phyloP scores from a whole-genome alignment of 2,888 invertebrate species.

The Hypsopygia costalis region DNA sequence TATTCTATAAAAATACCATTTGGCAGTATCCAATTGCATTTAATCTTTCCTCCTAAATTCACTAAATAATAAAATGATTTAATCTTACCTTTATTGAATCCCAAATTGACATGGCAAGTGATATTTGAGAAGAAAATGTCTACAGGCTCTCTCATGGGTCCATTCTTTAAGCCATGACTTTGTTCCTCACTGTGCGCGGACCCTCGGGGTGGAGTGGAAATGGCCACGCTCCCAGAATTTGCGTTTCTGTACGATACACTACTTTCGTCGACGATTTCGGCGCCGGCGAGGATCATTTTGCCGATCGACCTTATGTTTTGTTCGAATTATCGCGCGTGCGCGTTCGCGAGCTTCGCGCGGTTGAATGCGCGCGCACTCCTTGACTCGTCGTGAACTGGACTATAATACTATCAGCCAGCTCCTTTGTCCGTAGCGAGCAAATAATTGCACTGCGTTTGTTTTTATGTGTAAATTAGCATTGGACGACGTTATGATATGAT shows the following conservation, averaged over 20 bases:
- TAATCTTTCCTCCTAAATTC: too few relatives aligned
- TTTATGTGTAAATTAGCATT: slow-evolving; percentile 37
- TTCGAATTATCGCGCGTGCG: slow-evolving; percentile 44
- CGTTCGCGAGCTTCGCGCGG: slow-evolving; percentile 37
- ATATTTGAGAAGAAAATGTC: slow-evolving; percentile 89
- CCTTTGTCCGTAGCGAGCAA: slow-evolving; percentile 48
- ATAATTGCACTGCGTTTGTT: slow-evolving; percentile 43
- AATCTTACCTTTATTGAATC: slow-evolving; percentile 85
- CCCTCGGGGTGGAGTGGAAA: slow-evolving; percentile 13
- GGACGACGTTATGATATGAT: slow-evolving; percentile 13
- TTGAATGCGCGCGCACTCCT: slow-evolving; percentile 52
- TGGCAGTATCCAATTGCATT: too few relatives aligned
- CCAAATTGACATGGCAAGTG: slow-evolving; percentile 85
- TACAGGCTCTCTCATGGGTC: slow-evolving; percentile 71
- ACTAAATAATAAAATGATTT: neutral
- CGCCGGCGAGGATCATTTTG: slow-evolving; percentile 72
- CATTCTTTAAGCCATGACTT: slow-evolving; percentile 33
- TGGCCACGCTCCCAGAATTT: slow-evolving; percentile 14
- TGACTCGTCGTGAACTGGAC: slow-evolving; percentile 22
- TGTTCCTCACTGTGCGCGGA: slow-evolving; percentile 13
- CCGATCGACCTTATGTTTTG: slow-evolving; percentile 24
- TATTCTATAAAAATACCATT: too few relatives aligned
- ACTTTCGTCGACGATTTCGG: slow-evolving; percentile 57
- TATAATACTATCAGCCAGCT: slow-evolving; percentile 19
- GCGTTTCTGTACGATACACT: slow-evolving; percentile 47